Evolutionary conservation across 1,140 invertebrate species (phyloP).

Genomic region (Nymphalis io): DNA sequence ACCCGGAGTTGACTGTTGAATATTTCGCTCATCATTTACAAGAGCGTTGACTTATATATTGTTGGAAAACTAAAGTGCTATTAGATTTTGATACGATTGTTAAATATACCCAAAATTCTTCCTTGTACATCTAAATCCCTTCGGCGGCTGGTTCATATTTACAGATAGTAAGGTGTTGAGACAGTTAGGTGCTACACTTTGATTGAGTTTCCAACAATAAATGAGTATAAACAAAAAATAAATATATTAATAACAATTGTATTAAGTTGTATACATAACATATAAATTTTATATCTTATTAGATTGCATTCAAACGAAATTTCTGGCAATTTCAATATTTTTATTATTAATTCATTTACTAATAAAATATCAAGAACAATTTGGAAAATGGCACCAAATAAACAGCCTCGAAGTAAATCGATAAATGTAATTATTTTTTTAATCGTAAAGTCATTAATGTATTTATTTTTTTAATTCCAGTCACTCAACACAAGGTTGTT

Average conservation of each 20-base stretch:
- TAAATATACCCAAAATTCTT: constrained; percentile 4
- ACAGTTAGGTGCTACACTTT: constrained; percentile 4
- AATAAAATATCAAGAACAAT: neutral
- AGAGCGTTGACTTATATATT: neutral
- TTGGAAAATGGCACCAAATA: neutral
- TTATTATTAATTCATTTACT: neutral
- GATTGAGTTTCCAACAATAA: constrained; percentile 17
- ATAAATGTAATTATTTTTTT: too few species aligned
- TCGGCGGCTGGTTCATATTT: neutral
- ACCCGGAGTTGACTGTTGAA: constrained; percentile 21
- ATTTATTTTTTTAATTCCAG: neutral
- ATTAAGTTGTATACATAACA: constrained; percentile 15
- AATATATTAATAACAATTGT: constrained; percentile 9
- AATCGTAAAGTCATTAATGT: too few species aligned
- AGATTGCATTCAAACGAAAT: constrained; percentile 5
- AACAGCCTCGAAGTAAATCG: too few species aligned
- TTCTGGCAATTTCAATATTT: too few species aligned
- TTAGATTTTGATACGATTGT: constrained; percentile 25
- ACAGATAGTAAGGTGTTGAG: neutral
- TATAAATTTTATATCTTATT: neutral
- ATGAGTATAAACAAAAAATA: constrained; percentile 13
- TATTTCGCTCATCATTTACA: neutral
- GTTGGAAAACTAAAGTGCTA: constrained; percentile 13
- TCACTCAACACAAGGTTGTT: too few species aligned
- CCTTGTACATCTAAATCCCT: neutral